Evolutionary conservation across 2,797 vertebrate species (phyloP).

Genomic region (Cyclura pinguis): DNA sequence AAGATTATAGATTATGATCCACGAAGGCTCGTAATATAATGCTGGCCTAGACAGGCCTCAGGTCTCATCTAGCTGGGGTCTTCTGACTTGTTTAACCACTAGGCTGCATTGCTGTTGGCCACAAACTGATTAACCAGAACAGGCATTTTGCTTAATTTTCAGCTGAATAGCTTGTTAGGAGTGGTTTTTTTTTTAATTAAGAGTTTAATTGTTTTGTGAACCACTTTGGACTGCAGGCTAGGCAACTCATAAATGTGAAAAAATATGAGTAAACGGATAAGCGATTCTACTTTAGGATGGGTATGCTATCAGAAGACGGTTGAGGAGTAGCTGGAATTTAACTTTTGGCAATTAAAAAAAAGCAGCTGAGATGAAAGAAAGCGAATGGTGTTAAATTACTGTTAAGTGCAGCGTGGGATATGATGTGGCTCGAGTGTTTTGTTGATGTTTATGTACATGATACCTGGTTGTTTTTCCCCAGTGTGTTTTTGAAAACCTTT

Average conservation of each 20-base stretch:
- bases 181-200: too few species aligned
- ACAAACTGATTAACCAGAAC: background rate
- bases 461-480: background rate
- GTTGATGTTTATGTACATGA: conserved; percentile 27
- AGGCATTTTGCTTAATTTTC: background rate
- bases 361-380: background rate
- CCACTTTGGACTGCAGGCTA: too few species aligned
- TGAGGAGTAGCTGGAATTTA: background rate
- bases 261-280: background rate
- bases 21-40: too few species aligned
- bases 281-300: background rate
- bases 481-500: too few species aligned
- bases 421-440: conserved; percentile 10
- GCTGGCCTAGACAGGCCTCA: too few species aligned
- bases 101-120: too few species aligned
- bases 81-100: too few species aligned
- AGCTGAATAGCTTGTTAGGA: background rate
- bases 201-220: background rate
- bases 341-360: background rate
- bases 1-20: too few species aligned
- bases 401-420: conserved; percentile 20
- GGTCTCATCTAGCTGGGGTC: too few species aligned
- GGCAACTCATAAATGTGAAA: too few species aligned
- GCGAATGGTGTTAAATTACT: conserved; percentile 22
- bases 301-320: background rate